Conservation (phyloP, 2,888 invertebrate genomes). For the Aspidapion aeneum region DNA sequence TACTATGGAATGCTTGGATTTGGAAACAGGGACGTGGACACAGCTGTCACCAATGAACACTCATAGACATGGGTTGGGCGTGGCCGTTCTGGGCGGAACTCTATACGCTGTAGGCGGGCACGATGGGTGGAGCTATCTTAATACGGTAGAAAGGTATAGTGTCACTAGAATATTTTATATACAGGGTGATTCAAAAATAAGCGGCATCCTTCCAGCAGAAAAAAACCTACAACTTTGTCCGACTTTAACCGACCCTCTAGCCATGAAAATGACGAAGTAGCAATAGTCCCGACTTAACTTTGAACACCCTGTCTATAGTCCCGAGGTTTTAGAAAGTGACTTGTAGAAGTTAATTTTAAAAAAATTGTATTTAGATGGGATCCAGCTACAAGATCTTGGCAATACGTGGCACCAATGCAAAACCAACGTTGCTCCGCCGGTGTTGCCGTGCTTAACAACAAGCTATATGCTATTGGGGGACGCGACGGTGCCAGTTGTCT, state of each 20-base stretch:
- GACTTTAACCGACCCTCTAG: too few species aligned
- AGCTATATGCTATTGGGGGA: conserved; percentile 89
- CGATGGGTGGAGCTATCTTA: conserved; percentile 93
- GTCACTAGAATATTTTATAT: too few species aligned
- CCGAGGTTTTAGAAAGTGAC: too few species aligned
- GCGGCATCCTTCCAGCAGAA: too few species aligned
- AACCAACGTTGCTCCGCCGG: conserved; percentile 88
- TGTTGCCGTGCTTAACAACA: conserved; percentile 79
- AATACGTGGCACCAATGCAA: conserved; percentile 85
- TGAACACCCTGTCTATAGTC: too few species aligned
- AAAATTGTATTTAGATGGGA: too few species aligned
- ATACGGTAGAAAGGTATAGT: conserved; percentile 75
- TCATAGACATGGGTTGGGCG: conserved; percentile 78
- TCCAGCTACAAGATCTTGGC: conserved; percentile 84
- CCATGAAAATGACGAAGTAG: too few species aligned
- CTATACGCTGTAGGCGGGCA: conserved; percentile 95
- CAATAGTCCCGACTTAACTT: too few species aligned
- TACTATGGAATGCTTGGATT: conserved; percentile 86
- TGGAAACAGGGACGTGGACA: conserved; percentile 76
- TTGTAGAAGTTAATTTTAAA: too few species aligned
- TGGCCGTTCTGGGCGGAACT: conserved; percentile 76
- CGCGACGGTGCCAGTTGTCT: conserved; percentile 90
- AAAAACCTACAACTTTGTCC: too few species aligned
- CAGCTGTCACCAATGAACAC: conserved; percentile 85
- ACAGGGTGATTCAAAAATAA: too few species aligned